Evolutionary conservation across 2,888 invertebrate genomes (phyloP), one percentile per base, ranked within the genome.

Genomic region (Lamellibrachia satsuma): DNA sequence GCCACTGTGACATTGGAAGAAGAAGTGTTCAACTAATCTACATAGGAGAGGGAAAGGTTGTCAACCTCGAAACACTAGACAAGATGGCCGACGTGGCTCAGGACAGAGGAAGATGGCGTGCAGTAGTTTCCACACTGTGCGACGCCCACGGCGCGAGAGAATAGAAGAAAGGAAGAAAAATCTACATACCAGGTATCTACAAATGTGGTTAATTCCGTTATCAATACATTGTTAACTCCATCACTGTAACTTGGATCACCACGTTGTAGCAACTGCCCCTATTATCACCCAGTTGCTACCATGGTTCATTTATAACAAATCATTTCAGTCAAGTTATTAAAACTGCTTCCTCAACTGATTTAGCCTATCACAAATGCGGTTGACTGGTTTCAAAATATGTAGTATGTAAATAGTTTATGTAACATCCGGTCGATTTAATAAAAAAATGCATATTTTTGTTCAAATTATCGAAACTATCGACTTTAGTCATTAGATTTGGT

Each of bases 121-220:
- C 22, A n/a, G 22, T 11, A 57, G 15, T 57, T 57, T 75, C n/a
- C 75, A 15, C 6, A 15, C 15, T 3, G 3, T 15, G 75, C 75
- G n/a, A 39, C 39, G 39, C 39, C 39, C 39, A 39, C 39, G 39
- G 39, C 75, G n/a, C 15, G 7, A 75, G 22, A 75, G 75, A n/a
- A 75, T 75, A 55, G 55, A 55, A 55, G 9, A 75, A n/a, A 75
- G 22, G 75, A 75, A 22, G 75, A 75, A 75, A n/a, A 22, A 75
- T 75, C 75, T 75, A 75, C 75, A 6, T 0, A 39, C 39, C 39
- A 39, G 39, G 39, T 39, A 75, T 22, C 75, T 75, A 75, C 75
- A 75, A 75, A 75, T 75, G 75, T 75, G 75, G n/a, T 75, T 11
- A 75, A 22, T 75, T 75, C 75, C 75, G 75, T 75, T 75, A 75